Base-by-base conservation (phyloP, 1,140 invertebrate species). In the Diabrotica undecimpunctata region DNA sequence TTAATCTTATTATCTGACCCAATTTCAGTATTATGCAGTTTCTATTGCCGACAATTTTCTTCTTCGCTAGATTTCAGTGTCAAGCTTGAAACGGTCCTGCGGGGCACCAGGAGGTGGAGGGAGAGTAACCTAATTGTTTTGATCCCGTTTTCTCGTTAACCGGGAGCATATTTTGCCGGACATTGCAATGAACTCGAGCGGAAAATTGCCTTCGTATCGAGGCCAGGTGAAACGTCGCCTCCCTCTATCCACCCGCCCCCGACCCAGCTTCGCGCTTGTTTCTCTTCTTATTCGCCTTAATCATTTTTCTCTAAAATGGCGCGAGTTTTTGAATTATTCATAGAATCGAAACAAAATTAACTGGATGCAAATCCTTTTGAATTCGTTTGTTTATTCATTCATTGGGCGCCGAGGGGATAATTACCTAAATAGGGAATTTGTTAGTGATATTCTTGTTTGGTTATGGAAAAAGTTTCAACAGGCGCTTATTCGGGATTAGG, bases 331-430 rank as follows among this genome's bases (percentile, higher is more conserved):
- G 57, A 59, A 59, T 59, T 12, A 59, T 59, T 59, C 57, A 59
- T 59, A 37, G 37, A 59, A 59, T 59, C 57, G 13, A 46, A 37
- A 59, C 12, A 10, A 25, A 59, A 41, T 59, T 59, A 46, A 59
- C 37, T 13, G 12, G 14, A 59, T 59, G 57, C 39, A 59, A 59
- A 59, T 59, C 38, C 57, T 14, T 41, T n/a, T 25, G 9, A 46
- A 59, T 59, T 59, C 57, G 39, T 59, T 59, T 59, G 41, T 59
- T 59, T 59, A 59, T 25, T 10, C 53, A 57, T 56, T 64, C 25
- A 55, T 55, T 55, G 35, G 14, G 56, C 38, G 12, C 9, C n/a
- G 12, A 37, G 38, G 38, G 37, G 38, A 39, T 38, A 41, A 37
- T 58, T 58, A 36, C 10, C 25, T 46, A 58, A 58, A 58, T 58